Evolutionary conservation across 2,888 invertebrate genomes (phyloP).

Genomic region (Parnassius apollo): DNA sequence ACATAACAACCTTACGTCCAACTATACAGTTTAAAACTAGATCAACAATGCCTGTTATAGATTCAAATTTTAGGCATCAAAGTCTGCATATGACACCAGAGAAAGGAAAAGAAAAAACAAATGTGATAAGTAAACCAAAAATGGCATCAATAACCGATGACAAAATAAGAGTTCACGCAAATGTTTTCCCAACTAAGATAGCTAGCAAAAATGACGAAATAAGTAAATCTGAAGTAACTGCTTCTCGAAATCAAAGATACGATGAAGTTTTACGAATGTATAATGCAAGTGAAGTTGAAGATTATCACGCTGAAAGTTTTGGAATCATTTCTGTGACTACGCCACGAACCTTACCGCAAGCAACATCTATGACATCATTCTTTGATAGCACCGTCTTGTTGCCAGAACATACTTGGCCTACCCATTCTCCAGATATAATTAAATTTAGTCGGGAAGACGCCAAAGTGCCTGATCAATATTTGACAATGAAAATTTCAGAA

Average conservation of each 20-base stretch:
- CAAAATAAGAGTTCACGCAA: conserved; percentile 84
- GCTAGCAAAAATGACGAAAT: conserved; percentile 37
- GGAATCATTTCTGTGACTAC: conserved; percentile 56
- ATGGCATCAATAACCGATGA: conserved; percentile 46
- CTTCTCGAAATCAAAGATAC: conserved; percentile 30
- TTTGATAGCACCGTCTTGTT: conserved; percentile 40
- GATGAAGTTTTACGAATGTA: conserved; percentile 40
- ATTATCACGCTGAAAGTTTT: conserved; percentile 67
- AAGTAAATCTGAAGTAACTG: conserved; percentile 31
- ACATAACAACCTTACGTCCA: conserved; percentile 62
- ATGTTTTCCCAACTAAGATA: conserved; percentile 80
- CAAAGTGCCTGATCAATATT: conserved; percentile 60
- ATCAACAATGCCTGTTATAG: conserved; percentile 43
- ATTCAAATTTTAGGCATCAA: conserved; percentile 46
- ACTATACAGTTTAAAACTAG: conserved; percentile 63
- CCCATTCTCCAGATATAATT: conserved; percentile 54
- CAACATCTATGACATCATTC: conserved; percentile 43
- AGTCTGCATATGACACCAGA: conserved; percentile 38
- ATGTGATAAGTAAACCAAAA: conserved; percentile 31
- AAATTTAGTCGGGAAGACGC: conserved; percentile 70
- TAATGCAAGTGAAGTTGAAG: conserved; percentile 60
- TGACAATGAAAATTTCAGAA: conserved; percentile 34
- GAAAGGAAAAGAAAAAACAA: conserved; percentile 25
- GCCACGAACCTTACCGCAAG: conserved; percentile 32
- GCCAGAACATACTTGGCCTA: conserved; percentile 43